Evolutionary conservation across 1,140 invertebrate genomes (phyloP).

Genomic region (Lepidotrigona ventralis): DNA sequence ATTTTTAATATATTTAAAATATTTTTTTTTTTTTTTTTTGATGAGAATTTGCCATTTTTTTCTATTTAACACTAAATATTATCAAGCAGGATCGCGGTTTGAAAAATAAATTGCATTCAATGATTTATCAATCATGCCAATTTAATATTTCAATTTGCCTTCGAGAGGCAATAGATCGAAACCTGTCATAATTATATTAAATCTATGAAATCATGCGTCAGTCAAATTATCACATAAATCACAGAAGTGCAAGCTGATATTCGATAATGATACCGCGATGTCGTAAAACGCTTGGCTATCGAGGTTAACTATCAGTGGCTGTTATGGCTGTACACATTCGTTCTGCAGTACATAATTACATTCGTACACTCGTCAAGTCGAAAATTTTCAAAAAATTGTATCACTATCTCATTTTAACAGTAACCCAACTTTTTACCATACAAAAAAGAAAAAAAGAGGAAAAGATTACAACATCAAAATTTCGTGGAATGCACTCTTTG

Average conservation of each 20-base stretch:
- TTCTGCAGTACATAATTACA: neutral
- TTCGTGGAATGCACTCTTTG: too few relatives aligned
- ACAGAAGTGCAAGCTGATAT: neutral
- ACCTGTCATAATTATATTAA: neutral
- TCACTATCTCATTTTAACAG: too few relatives aligned
- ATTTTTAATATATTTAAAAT: too few relatives aligned
- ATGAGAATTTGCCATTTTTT: neutral
- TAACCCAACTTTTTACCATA: too few relatives aligned
- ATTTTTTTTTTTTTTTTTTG: neutral
- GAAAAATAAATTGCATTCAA: neutral
- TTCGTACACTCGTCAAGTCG: neutral
- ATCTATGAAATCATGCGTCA: neutral
- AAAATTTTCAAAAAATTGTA: neutral
- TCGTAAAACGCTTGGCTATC: neutral
- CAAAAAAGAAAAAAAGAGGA: neutral
- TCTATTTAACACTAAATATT: neutral
- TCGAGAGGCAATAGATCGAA: neutral
- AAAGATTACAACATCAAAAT: neutral
- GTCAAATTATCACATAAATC: neutral
- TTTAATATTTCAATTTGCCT: neutral
- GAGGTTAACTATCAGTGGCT: neutral
- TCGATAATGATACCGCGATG: slow-evolving; percentile 18
- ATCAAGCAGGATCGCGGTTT: neutral
- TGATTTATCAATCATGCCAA: neutral
- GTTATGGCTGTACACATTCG: neutral